Base-by-base conservation (phyloP, 2,113 vertebrate genomes). In the Neoarius graeffei region DNA sequence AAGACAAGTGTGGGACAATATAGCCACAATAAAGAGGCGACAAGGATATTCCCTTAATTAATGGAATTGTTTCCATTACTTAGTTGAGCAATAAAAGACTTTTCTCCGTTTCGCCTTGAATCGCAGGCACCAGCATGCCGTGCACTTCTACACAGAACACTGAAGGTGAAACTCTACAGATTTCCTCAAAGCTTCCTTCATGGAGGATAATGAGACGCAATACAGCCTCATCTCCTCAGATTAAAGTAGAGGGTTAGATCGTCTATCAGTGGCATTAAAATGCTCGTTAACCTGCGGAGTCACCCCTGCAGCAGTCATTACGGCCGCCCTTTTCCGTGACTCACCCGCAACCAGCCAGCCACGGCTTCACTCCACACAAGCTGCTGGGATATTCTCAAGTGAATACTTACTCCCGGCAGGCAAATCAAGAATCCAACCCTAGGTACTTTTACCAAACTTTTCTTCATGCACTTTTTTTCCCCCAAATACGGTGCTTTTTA, bases 21-120 rank as follows among this genome's bases (percentile, higher is more conserved):
- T 77, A 71, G 86, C 76, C 85, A 76, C 90, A 87, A 85, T 85
- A 85, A 90, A 86, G 25, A 69, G 54, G 25, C 85, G 84, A 87
- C 73, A 87, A 87, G 86, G 60, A 86, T 86, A 86, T 82, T 87
- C 81, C 62, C 59, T 48, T 62, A 23, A 48, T 82, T 85, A 89
- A 89, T 87, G 82, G 67, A 90, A 88, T 71, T 90, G 85, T 91
- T 91, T 91, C 87, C 90, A 88, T 91, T 85, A 89, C 90, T 88
- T 71, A 85, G 85, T 64, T 14, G 60, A 67, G 52, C 86, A 89
- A 89, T 86, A 88, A 91, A 91, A 86, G 84, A 48, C 81, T 85
- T 80, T 56, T 69, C 82, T 56, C 35, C 66, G 80, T 85, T 88
- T 81, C 7, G 83, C 76, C 77, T 81, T 81, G 74, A 86, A 89